These are phyloP conservation scores for Neolamprologus longior DNA, from an alignment of 2,113 vertebrate genomes.

Conservation along the genomic window DNA sequence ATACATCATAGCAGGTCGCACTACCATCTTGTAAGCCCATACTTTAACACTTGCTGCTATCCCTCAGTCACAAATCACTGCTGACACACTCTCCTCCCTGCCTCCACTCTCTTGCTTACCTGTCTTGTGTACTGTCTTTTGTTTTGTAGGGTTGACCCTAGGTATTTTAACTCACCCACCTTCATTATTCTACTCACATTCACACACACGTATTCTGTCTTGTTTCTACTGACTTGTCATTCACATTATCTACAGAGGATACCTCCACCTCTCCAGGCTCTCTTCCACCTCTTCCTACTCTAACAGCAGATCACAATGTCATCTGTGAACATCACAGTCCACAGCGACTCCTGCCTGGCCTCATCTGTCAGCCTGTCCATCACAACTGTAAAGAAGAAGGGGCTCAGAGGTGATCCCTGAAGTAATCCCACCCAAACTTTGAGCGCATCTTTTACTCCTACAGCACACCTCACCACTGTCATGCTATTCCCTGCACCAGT, in stretches of 20 bases:
- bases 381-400: background rate
- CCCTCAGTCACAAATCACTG: background rate
- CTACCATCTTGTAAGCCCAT: background rate
- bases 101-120: background rate
- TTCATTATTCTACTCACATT: background rate
- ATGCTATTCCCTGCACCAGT: background rate
- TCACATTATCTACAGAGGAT: background rate
- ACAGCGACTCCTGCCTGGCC: background rate
- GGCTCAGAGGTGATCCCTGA: background rate
- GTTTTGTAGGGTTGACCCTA: background rate
- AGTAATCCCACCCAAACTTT: background rate
- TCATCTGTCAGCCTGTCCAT: background rate
- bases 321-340: background rate
- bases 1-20: background rate
- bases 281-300: background rate
- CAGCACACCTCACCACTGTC: background rate
- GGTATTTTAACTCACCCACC: background rate
- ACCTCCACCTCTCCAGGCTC: background rate
- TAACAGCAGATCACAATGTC: background rate
- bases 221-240: background rate
- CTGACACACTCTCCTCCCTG: background rate
- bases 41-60: background rate
- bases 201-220: background rate
- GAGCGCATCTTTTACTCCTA: background rate
- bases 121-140: background rate